phyloP scores from a whole-genome alignment of 1,140 invertebrate species.

The Araneus ventricosus region DNA sequence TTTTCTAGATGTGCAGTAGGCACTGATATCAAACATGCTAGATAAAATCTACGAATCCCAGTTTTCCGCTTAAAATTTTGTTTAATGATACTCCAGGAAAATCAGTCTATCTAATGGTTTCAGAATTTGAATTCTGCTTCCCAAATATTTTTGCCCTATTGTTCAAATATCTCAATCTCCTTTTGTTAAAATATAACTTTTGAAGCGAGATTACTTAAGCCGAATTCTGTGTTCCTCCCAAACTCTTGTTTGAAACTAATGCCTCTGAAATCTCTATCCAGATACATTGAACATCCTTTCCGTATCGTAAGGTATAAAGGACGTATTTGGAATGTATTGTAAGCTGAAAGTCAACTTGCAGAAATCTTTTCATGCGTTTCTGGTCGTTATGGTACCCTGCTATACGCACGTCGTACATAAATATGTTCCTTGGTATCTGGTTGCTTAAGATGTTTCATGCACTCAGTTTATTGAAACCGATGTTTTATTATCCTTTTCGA shows the following conservation, averaged over 20 bases:
- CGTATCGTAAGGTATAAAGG: not conserved
- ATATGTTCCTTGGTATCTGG: not conserved
- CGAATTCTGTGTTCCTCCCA: not conserved
- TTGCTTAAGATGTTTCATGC: not conserved
- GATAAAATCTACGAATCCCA: no score
- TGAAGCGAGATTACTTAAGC: not conserved
- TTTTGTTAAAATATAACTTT: constrained; percentile 3
- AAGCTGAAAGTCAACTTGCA: not conserved
- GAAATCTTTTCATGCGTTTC: not conserved
- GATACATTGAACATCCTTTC: not conserved
- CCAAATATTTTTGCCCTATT: not conserved
- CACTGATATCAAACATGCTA: no score
- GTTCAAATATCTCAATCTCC: not conserved
- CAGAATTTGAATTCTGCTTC: not conserved
- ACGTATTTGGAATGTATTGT: not conserved
- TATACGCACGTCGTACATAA: not conserved
- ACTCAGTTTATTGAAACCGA: not conserved
- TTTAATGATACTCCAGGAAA: no score
- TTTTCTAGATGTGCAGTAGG: no score
- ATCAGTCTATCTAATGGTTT: not conserved
- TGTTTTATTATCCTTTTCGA: no score
- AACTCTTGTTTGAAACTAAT: not conserved
- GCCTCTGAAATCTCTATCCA: not conserved
- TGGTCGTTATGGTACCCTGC: not conserved
- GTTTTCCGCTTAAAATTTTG: no score